Conservation (phyloP, 2,888 invertebrate genomes). For the Cactoblastis cactorum region DNA sequence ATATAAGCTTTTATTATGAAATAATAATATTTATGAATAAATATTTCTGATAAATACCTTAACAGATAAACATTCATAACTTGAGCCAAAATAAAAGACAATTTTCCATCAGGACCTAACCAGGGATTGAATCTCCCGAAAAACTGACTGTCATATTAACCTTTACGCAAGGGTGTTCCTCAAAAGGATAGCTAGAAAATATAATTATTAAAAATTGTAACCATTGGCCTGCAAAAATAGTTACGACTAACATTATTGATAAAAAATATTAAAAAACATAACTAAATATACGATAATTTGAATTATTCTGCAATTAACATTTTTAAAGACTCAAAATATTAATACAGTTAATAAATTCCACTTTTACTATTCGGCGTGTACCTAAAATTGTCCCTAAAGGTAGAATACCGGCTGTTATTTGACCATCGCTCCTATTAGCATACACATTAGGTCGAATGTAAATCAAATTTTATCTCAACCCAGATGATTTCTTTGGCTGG, state of each 20-base stretch:
- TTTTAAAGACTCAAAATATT: slow-evolving; percentile 3
- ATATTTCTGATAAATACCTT: too few species aligned
- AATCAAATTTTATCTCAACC: slow-evolving; percentile 56
- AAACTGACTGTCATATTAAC: too few species aligned
- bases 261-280: neutral
- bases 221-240: neutral
- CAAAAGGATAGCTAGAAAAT: too few species aligned
- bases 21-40: too few species aligned
- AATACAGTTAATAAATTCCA: slow-evolving; percentile 10
- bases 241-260: neutral
- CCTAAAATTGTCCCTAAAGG: slow-evolving; percentile 21
- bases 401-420: slow-evolving; percentile 22
- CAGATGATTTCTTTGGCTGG: slow-evolving; percentile 46
- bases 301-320: slow-evolving; percentile 5
- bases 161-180: too few species aligned
- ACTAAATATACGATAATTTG: neutral
- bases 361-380: slow-evolving; percentile 3
- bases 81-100: too few species aligned
- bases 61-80: too few species aligned
- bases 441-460: slow-evolving; percentile 53
- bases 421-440: slow-evolving; percentile 42
- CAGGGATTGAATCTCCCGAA: too few species aligned
- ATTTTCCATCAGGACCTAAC: too few species aligned
- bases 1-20: too few species aligned
- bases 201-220: neutral